A percentile compares a stretch with the other conserved stretches of the same genome.
These are phyloP conservation scores for Pogonognathellus flavescens DNA, from an alignment of 1,140 invertebrate species.

Conservation along the genomic window DNA sequence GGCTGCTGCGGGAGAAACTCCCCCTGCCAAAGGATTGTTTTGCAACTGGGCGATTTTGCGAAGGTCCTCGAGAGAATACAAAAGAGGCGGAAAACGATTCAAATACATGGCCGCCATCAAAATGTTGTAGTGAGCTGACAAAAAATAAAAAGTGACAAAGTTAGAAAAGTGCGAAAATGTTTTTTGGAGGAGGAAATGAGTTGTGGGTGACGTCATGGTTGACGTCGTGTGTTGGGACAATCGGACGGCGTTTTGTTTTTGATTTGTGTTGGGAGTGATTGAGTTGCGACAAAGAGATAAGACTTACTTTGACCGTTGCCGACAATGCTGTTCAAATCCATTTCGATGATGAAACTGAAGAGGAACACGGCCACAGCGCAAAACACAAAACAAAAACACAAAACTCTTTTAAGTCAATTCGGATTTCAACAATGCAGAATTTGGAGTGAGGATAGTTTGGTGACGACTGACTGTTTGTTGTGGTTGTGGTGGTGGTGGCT, in stretches of 20 bases:
- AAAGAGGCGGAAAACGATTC: constrained; percentile 51
- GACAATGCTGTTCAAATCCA: constrained; percentile 38
- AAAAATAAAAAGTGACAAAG: background rate
- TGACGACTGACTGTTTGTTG: background rate
- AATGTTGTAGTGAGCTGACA: constrained; percentile 17
- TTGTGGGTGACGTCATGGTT: background rate
- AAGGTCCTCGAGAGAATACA: constrained; percentile 58
- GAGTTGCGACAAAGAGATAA: constrained; percentile 13
- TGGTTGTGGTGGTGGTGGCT: background rate
- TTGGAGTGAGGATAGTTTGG: background rate
- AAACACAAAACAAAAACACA: background rate
- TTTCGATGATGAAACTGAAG: background rate
- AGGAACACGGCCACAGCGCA: background rate
- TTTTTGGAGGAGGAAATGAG: background rate
- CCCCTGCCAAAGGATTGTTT: background rate
- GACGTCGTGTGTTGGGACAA: background rate
- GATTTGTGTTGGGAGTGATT: too few relatives aligned
- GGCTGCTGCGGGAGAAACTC: background rate
- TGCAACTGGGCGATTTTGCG: constrained; percentile 45
- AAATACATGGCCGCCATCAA: constrained; percentile 54
- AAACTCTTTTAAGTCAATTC: background rate
- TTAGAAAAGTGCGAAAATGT: too few relatives aligned
- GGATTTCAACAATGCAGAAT: background rate
- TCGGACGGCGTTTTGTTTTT: background rate
- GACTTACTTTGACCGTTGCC: constrained; percentile 20